phyloP scores from a whole-genome alignment of 2,888 invertebrate species.

The Orthosia cruda region DNA sequence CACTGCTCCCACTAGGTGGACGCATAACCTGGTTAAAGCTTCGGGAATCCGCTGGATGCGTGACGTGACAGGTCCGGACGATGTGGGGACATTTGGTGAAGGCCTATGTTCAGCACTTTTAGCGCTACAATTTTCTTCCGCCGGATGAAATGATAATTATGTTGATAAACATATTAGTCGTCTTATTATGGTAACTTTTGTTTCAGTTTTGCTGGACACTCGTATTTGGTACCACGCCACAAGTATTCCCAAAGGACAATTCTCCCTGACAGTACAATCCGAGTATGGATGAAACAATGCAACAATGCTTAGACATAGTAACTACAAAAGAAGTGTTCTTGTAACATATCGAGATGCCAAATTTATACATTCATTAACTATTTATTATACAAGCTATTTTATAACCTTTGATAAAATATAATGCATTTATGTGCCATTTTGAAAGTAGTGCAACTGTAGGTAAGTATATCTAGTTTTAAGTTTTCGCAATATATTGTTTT shows the following conservation, averaged over 20 bases:
- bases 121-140: too few species aligned
- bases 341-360: constrained; percentile 89
- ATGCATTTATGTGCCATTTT: constrained; percentile 86
- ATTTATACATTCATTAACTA: constrained; percentile 74
- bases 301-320: constrained; percentile 69
- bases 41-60: too few species aligned
- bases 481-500: constrained; percentile 75
- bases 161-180: too few species aligned
- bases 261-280: constrained; percentile 97
- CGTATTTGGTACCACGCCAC: constrained; percentile 98
- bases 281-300: constrained; percentile 94
- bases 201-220: constrained; percentile 96
- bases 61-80: too few species aligned
- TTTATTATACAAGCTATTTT: constrained; percentile 74
- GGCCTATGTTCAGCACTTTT: too few species aligned
- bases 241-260: constrained; percentile 95
- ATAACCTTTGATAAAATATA: constrained; percentile 71
- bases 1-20: too few species aligned
- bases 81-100: too few species aligned
- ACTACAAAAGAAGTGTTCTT: constrained; percentile 79
- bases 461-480: constrained; percentile 77
- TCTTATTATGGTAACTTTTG: not conserved
- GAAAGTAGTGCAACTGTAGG: constrained; percentile 83
- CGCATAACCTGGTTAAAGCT: too few species aligned
- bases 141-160: too few species aligned